Evolutionary conservation across 2,113 vertebrate genomes (phyloP).

Genomic region (Onychostoma macrolepis): DNA sequence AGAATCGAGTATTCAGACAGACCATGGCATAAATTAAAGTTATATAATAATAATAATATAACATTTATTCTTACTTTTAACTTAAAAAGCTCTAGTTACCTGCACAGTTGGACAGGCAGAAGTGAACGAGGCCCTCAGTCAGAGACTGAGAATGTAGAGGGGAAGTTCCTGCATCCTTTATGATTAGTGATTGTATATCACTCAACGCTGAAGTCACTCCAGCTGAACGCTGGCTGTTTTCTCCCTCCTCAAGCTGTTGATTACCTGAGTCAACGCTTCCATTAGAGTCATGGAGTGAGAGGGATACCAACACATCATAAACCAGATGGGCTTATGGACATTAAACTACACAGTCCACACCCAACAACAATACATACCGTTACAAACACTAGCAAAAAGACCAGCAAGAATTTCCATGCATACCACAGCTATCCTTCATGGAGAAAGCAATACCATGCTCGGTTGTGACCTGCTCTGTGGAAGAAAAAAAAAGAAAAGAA

Average conservation of each 20-base stretch:
- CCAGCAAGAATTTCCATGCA: background rate
- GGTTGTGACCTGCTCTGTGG: background rate
- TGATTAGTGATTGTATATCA: conserved; percentile 37
- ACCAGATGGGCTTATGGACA: conserved; percentile 25
- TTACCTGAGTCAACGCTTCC: conserved; percentile 28
- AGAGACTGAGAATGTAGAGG: background rate
- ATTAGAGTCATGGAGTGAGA: conserved; percentile 26
- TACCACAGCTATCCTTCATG: background rate
- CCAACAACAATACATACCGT: background rate
- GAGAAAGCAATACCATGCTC: background rate
- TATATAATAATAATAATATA: too few species aligned
- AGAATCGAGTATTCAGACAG: too few species aligned
- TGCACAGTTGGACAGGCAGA: background rate
- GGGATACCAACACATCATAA: conserved; percentile 14
- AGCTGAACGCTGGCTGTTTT: conserved; percentile 7
- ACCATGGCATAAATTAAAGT: too few species aligned
- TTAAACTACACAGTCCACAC: background rate
- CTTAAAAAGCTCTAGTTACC: background rate
- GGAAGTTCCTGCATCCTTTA: conserved; percentile 27
- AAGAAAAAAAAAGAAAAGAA: too few species aligned
- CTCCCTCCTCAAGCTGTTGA: conserved; percentile 13
- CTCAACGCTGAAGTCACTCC: conserved; percentile 8
- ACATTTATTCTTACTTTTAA: too few species aligned
- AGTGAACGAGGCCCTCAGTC: background rate
- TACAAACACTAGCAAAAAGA: background rate